phyloP scores from a whole-genome alignment of 1,140 invertebrate species.

The Solenopsis fugax region DNA sequence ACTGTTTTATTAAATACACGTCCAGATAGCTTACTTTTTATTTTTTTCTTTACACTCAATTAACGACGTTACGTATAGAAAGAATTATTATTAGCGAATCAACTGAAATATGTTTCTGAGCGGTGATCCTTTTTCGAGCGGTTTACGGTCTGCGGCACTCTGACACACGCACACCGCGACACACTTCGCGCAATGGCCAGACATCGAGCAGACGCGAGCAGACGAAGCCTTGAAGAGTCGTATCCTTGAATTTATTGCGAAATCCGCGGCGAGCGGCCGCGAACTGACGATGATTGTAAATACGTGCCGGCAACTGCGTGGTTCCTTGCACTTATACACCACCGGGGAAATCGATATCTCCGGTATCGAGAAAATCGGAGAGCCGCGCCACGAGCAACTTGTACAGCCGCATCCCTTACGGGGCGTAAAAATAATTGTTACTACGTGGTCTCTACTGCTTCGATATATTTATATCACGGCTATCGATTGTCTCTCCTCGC shows the following conservation, averaged over 20 bases:
- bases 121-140: not conserved
- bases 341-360: slow-evolving; percentile 40
- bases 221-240: slow-evolving; percentile 70
- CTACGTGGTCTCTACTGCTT: slow-evolving; percentile 49
- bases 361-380: not conserved
- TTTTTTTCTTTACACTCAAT: not conserved
- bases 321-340: slow-evolving; percentile 39
- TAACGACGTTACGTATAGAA: not conserved
- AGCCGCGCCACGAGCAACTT: not conserved
- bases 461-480: slow-evolving; percentile 64
- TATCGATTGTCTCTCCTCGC: slow-evolving; percentile 65
- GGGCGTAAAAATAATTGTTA: slow-evolving; percentile 64
- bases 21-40: not conserved
- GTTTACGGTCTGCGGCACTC: not conserved
- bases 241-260: slow-evolving; percentile 76
- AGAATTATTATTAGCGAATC: not conserved
- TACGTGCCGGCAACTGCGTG: slow-evolving; percentile 7
- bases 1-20: slow-evolving; percentile 12
- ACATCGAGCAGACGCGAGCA: slow-evolving; percentile 26
- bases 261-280: slow-evolving; percentile 51
- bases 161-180: not conserved
- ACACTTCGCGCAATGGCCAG: not conserved
- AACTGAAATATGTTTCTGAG: not conserved
- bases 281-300: slow-evolving; percentile 50
- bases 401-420: slow-evolving; percentile 29